Percentiles rank a stretch among this genome's conserved stretches.
These are phyloP conservation scores for Oligia strigilis DNA, from an alignment of 2,888 invertebrate genomes.

Conservation along the genomic window DNA sequence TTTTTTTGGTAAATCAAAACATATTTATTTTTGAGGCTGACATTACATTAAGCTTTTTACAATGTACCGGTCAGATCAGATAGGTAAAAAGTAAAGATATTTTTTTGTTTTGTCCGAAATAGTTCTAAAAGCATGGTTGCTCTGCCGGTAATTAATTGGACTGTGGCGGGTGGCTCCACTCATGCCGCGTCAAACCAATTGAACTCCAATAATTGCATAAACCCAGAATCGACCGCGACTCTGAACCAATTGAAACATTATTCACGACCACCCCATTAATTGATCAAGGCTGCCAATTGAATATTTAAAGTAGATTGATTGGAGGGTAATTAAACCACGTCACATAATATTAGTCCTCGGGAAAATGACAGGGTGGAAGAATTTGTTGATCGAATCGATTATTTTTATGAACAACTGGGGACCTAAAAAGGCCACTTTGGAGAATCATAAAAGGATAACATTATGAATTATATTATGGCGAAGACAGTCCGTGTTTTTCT, in stretches of 20 bases:
- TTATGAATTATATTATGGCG: too few species aligned
- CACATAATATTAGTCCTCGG: constrained; percentile 5
- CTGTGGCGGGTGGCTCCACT: constrained; percentile 66
- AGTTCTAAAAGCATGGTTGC: constrained; percentile 15
- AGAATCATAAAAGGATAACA: too few species aligned
- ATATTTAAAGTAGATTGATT: constrained; percentile 62
- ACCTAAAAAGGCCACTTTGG: too few species aligned
- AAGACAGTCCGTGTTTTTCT: too few species aligned
- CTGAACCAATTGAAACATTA: constrained; percentile 70
- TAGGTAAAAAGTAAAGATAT: neutral
- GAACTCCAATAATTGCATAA: constrained; percentile 80
- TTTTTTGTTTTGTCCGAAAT: constrained; percentile 3
- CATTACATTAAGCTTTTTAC: neutral
- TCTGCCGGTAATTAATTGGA: constrained; percentile 70
- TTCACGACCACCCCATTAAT: constrained; percentile 59
- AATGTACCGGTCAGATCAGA: neutral
- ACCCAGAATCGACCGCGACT: constrained; percentile 70
- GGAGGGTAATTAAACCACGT: constrained; percentile 17
- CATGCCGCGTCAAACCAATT: constrained; percentile 72
- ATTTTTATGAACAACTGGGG: neutral
- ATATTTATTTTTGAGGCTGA: neutral
- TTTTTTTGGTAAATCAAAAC: neutral
- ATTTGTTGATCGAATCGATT: neutral
- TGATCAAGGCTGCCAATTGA: constrained; percentile 56
- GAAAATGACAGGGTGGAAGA: constrained; percentile 1